phyloP scores from a whole-genome alignment of 2,888 invertebrate species.

The Sepioteuthis lessoniana region DNA sequence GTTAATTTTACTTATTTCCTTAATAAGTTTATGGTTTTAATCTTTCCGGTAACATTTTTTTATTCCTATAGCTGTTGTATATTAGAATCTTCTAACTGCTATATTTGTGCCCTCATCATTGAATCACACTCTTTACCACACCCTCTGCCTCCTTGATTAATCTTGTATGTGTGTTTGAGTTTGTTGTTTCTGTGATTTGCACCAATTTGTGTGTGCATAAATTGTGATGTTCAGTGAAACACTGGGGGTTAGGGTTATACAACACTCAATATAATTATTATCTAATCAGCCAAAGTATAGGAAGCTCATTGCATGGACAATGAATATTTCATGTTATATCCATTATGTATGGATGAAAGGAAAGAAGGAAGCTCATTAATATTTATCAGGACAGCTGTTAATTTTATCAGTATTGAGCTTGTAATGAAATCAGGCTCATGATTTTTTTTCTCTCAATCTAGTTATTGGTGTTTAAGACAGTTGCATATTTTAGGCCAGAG shows the following conservation, averaged over 20 bases:
- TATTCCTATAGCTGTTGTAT: too few relatives aligned
- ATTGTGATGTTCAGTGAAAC: background rate
- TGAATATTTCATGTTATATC: conserved; percentile 33
- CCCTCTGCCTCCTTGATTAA: background rate
- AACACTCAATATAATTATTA: conserved; percentile 33
- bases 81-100: background rate
- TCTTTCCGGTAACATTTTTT: too few relatives aligned
- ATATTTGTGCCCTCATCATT: background rate
- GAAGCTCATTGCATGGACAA: conserved; percentile 8
- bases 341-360: background rate
- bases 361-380: background rate
- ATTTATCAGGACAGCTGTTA: background rate
- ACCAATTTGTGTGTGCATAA: too few relatives aligned
- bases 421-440: too few relatives aligned
- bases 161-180: background rate
- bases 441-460: too few relatives aligned
- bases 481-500: too few relatives aligned
- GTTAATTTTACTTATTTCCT: too few relatives aligned
- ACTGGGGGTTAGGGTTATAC: conserved; percentile 14
- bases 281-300: background rate
- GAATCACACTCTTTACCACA: background rate
- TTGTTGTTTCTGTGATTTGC: background rate
- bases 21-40: too few relatives aligned
- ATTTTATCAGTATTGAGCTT: background rate
- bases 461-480: too few relatives aligned